These are phyloP conservation scores for Engystomops pustulosus DNA, from an alignment of 2,113 vertebrate species.

Conservation along the genomic window DNA sequence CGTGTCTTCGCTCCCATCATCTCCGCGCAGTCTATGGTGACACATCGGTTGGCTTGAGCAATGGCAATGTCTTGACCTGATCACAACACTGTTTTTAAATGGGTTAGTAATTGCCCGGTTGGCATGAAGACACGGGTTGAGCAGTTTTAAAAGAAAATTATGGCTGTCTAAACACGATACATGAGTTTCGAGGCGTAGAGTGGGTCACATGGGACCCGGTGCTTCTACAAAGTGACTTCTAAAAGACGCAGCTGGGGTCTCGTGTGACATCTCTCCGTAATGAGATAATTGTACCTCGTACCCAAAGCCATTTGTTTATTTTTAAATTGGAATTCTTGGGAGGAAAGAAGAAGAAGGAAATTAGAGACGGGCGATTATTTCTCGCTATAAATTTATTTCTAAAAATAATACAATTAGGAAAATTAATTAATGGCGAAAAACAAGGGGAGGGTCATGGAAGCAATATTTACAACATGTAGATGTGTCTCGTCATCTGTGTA, in stretches of 20 bases:
- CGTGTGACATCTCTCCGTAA: constrained; percentile 28
- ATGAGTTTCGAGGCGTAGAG: neutral
- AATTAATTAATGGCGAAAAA: constrained; percentile 41
- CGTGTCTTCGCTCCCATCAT: neutral
- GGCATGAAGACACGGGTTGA: constrained; percentile 18
- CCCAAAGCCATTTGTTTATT: constrained; percentile 37
- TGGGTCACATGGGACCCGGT: neutral
- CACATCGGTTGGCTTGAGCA: neutral
- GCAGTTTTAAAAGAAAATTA: neutral
- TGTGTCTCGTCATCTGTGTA: neutral
- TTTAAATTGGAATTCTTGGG: constrained; percentile 23
- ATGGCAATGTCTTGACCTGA: constrained; percentile 16
- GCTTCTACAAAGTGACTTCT: constrained; percentile 32
- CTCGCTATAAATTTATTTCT: constrained; percentile 12
- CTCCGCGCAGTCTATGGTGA: neutral
- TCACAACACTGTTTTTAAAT: too few species aligned
- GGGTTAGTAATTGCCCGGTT: constrained; percentile 27
- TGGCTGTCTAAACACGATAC: neutral
- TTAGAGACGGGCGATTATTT: neutral
- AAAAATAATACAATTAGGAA: constrained; percentile 48
- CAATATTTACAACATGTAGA: neutral
- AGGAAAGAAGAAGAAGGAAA: constrained; percentile 15
- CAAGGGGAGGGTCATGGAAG: constrained; percentile 31
- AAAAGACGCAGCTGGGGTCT: constrained; percentile 9
- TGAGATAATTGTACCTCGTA: constrained; percentile 45